phyloP scores from a whole-genome alignment of 2,113 vertebrate species.

The Sinocyclocheilus anophthalmus region DNA sequence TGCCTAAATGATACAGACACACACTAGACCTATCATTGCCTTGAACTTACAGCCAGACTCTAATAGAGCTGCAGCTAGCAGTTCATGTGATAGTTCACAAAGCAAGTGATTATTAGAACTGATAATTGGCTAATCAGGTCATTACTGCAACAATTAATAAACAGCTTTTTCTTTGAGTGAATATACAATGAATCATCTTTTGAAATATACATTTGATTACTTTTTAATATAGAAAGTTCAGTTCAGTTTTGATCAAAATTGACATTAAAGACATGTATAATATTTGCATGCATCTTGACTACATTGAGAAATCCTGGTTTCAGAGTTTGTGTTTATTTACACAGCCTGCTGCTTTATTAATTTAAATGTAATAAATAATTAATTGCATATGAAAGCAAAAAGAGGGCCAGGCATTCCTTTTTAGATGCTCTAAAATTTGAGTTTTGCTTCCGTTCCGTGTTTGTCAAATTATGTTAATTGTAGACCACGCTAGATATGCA shows the following conservation, averaged over 20 bases:
- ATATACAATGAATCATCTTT: too few relatives aligned
- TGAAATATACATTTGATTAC: too few relatives aligned
- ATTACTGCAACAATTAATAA: not conserved
- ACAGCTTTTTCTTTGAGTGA: not conserved
- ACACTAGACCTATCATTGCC: not conserved
- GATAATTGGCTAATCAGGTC: not conserved
- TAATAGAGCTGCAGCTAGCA: not conserved
- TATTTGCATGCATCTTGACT: not conserved
- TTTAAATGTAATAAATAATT: not conserved
- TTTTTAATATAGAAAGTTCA: too few relatives aligned
- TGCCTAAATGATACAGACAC: not conserved
- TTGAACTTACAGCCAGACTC: not conserved
- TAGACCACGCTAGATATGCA: not conserved
- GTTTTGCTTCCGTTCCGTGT: not conserved
- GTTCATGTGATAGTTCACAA: not conserved
- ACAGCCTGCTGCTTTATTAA: not conserved
- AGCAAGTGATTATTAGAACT: not conserved
- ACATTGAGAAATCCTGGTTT: not conserved
- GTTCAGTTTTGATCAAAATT: too few relatives aligned
- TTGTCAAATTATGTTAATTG: not conserved
- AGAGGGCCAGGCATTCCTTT: not conserved
- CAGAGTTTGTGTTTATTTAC: not conserved
- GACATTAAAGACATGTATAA: too few relatives aligned
- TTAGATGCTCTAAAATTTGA: not conserved
- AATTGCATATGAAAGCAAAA: not conserved